phyloP scores from a whole-genome alignment of 2,113 vertebrate genomes.

The Protobothrops mucrosquamatus region DNA sequence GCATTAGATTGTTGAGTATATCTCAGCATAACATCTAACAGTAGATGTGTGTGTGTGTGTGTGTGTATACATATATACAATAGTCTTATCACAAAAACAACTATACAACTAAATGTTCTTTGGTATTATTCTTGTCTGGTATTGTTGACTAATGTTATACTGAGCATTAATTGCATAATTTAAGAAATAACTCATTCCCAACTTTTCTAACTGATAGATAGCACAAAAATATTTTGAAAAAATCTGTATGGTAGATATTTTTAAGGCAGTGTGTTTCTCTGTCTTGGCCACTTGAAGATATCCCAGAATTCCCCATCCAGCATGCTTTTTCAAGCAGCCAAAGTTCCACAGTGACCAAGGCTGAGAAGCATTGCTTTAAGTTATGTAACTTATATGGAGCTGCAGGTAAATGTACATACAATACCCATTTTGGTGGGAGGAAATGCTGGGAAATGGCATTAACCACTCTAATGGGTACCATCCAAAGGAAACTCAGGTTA shows the following conservation, averaged over 20 bases:
- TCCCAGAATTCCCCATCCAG: background rate
- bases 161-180: background rate
- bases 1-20: background rate
- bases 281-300: background rate
- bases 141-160: background rate
- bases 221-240: background rate
- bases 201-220: background rate
- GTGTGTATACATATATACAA: background rate
- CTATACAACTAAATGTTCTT: background rate
- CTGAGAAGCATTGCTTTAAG: background rate
- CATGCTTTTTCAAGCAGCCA: background rate
- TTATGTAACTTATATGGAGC: background rate
- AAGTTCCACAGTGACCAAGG: background rate
- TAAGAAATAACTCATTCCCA: background rate
- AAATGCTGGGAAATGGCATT: background rate
- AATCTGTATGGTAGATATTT: background rate
- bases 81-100: background rate
- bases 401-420: background rate
- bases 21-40: background rate
- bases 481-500: background rate
- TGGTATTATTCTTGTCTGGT: background rate
- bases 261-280: background rate
- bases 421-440: background rate
- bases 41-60: background rate
- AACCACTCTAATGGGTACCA: background rate